Base-by-base conservation (phyloP, 2,113 vertebrate genomes). In the Rattus rattus region DNA sequence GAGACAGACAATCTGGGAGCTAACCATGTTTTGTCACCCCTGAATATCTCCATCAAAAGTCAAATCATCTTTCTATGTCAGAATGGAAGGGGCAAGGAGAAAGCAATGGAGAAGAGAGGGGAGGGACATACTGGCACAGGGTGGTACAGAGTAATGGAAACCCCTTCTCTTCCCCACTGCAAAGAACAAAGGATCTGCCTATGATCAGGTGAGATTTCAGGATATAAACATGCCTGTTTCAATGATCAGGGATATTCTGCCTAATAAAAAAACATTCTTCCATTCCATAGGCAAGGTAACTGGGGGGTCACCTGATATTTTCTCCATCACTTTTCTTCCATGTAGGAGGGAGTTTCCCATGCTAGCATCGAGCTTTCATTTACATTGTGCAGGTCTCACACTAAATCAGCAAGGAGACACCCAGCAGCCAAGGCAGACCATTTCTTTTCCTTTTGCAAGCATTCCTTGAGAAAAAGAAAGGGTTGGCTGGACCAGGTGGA, bases 211-310 rank as follows among this genome's bases (percentile, higher is more conserved):
- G 6, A 0, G 9, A 49, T 39, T 39, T 8, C 36, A 36, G 19
- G 49, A 63, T 1, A 13, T 2, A 79, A 16, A 19, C 7, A 0
- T 1, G 47, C 2, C 47, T 4, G 1, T 83, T 70, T 73, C 28
- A 36, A 69, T 2, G 7, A 13, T 13, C 59, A 67, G 61, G 3
- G 16, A 52, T 61, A 61, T 59, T 84, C 54, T 16, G 3, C 1
- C 49, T 14, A 54, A n/a, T n/a, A 67, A 22, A 22, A 63, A 54
- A 7, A 2, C 26, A 49, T 54, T 28, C 39, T 19, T n/a, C 14
- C 28, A 17, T 75, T 72, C 19, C 19, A 4, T 14, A 19, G 30
- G 28, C 19, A 19, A 24, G 20, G 24, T 30, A n/a, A 16, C 59
- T 85, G 6, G 47, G 3, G 3, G 20, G 24, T 63, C 33, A 26